Evolutionary conservation across 2,797 vertebrate genomes (phyloP).

Genomic region (Botia almorhae): DNA sequence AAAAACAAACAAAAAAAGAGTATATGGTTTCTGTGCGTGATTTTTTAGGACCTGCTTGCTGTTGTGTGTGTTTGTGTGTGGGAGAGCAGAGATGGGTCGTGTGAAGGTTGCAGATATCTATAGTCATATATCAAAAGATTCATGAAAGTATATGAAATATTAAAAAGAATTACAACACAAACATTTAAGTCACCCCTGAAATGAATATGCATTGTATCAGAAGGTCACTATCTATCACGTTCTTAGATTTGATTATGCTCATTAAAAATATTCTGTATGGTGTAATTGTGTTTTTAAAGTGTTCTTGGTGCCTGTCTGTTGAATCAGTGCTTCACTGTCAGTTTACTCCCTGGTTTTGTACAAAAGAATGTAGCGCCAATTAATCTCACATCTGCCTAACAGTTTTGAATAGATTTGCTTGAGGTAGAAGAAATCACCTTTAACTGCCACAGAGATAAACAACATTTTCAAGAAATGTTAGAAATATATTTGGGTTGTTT

Average conservation of each 20-base stretch:
- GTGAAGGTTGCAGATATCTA: conserved; percentile 86
- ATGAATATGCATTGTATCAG: conserved; percentile 82
- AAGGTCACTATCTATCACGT: conserved; percentile 80
- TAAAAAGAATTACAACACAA: conserved; percentile 63
- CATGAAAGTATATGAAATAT: conserved; percentile 71
- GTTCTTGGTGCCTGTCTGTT: conserved; percentile 45
- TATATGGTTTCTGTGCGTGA: conserved; percentile 83
- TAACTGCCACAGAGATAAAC: background rate
- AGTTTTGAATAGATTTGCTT: background rate
- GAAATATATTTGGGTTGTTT: background rate
- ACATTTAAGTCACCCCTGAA: conserved; percentile 80
- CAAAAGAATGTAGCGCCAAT: background rate
- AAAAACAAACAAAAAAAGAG: conserved; percentile 76
- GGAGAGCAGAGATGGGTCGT: conserved; percentile 78
- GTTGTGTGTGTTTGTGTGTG: conserved; percentile 75
- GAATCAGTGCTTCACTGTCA: conserved; percentile 1
- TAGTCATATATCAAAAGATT: conserved; percentile 79
- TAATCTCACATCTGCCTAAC: background rate
- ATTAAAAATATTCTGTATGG: conserved; percentile 86
- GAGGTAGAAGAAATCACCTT: background rate
- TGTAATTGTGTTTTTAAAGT: conserved; percentile 51
- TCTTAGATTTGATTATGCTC: conserved; percentile 85
- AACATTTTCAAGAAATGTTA: background rate
- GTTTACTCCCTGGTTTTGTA: conserved; percentile 5
- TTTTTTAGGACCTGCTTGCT: conserved; percentile 79